phyloP scores from a whole-genome alignment of 2,797 vertebrate species.

The Epinephelus awoara region DNA sequence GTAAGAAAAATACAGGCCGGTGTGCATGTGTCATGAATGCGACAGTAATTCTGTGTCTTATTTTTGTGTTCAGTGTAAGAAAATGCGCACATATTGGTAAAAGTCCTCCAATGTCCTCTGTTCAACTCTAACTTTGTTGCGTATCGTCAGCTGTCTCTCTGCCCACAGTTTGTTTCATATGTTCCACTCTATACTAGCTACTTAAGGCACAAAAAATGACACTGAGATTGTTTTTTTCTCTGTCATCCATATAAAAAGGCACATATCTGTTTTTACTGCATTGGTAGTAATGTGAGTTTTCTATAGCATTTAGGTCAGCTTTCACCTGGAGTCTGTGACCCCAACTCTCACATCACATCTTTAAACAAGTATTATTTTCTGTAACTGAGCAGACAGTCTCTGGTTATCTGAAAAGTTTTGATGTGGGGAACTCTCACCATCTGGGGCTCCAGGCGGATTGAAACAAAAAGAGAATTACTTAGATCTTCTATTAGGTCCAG shows the following conservation, averaged over 20 bases:
- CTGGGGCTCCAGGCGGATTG: conserved; percentile 34
- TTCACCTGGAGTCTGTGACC: conserved; percentile 8
- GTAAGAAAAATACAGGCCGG: too few species aligned
- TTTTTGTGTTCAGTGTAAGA: too few species aligned
- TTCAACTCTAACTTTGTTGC: background rate
- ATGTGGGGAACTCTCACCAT: conserved; percentile 49
- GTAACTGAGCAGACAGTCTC: conserved; percentile 26
- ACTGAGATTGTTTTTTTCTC: background rate
- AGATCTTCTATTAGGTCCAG: conserved; percentile 51
- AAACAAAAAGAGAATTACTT: conserved; percentile 43
- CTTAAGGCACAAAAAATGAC: background rate
- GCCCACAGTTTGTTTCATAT: conserved; percentile 6
- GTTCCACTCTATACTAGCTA: background rate
- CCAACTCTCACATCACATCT: conserved; percentile 17
- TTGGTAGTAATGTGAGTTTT: background rate
- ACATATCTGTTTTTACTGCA: background rate
- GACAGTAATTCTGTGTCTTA: too few species aligned
- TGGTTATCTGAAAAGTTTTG: conserved; percentile 20
- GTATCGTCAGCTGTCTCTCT: background rate
- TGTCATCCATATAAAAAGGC: background rate
- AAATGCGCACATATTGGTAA: too few species aligned
- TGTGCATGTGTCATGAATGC: too few species aligned
- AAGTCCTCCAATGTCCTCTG: background rate
- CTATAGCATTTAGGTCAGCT: background rate
- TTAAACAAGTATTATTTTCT: conserved; percentile 20